Evolutionary conservation across 2,888 invertebrate genomes (phyloP).

Genomic region (Oxyteleia sp.): DNA sequence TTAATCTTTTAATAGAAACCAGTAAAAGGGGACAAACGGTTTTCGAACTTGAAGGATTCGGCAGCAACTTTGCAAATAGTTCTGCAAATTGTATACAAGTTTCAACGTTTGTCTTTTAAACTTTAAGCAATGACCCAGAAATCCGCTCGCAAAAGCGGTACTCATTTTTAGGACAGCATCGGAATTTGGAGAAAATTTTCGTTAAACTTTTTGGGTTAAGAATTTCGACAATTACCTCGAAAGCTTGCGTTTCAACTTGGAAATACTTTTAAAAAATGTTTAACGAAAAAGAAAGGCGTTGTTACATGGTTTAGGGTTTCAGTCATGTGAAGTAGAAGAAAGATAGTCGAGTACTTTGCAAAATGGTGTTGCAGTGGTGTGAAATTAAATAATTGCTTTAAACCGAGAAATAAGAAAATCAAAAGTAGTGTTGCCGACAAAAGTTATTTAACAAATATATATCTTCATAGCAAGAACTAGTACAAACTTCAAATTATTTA

Average conservation of each 20-base stretch:
- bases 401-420: too few relatives aligned
- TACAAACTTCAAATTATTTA: too few relatives aligned
- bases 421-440: neutral
- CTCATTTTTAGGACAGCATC: neutral
- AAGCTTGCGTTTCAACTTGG: too few relatives aligned
- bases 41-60: neutral
- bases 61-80: neutral
- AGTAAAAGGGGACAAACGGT: neutral
- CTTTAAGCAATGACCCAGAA: constrained; percentile 1
- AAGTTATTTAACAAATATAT: constrained; percentile 76
- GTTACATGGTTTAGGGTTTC: too few relatives aligned
- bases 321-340: too few relatives aligned
- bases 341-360: too few relatives aligned
- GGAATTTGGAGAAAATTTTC: neutral
- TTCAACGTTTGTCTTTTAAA: constrained; percentile 1
- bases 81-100: neutral
- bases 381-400: too few relatives aligned
- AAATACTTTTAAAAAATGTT: too few relatives aligned
- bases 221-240: constrained; percentile 33
- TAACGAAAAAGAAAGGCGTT: constrained; percentile 18
- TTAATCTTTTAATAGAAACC: constrained; percentile 1
- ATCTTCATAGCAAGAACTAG: too few relatives aligned
- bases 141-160: neutral
- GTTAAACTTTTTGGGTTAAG: constrained; percentile 17
- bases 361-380: too few relatives aligned